Percentiles rank a stretch among this genome's conserved stretches.
phyloP scores from a whole-genome alignment of 2,888 invertebrate species.

The Sphecodes monilicornis region DNA sequence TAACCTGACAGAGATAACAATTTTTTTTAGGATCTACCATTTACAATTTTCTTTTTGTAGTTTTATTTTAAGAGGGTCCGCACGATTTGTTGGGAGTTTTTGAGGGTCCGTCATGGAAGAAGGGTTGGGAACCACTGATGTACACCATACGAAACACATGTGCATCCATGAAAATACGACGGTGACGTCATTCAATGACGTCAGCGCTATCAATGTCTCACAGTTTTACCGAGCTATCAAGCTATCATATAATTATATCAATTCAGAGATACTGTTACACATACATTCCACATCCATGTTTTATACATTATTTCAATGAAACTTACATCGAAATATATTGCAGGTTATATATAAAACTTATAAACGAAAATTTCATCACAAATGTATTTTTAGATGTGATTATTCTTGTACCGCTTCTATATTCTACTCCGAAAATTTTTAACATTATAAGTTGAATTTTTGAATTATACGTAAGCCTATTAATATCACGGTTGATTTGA shows the following conservation, averaged over 20 bases:
- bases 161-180: slow-evolving; percentile 39
- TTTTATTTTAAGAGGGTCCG: too few species aligned
- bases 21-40: too few species aligned
- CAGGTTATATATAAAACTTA: neutral
- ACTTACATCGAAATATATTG: neutral
- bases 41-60: too few species aligned
- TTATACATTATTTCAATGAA: slow-evolving; percentile 15
- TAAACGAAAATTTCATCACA: neutral
- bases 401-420: neutral
- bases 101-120: too few species aligned
- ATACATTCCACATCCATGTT: neutral
- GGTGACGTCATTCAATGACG: slow-evolving; percentile 60
- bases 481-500: slow-evolving; percentile 10
- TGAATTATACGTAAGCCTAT: slow-evolving; percentile 10
- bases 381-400: neutral
- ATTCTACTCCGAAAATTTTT: neutral
- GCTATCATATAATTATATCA: neutral
- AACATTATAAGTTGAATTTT: neutral
- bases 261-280: neutral
- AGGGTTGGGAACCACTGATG: neutral
- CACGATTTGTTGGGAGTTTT: too few species aligned
- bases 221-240: too few species aligned
- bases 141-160: slow-evolving; percentile 32
- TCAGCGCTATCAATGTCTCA: slow-evolving; percentile 36
- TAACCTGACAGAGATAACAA: too few species aligned